Base-by-base conservation (phyloP, 2,888 invertebrate genomes). In the Agrenia bidenticulata region DNA sequence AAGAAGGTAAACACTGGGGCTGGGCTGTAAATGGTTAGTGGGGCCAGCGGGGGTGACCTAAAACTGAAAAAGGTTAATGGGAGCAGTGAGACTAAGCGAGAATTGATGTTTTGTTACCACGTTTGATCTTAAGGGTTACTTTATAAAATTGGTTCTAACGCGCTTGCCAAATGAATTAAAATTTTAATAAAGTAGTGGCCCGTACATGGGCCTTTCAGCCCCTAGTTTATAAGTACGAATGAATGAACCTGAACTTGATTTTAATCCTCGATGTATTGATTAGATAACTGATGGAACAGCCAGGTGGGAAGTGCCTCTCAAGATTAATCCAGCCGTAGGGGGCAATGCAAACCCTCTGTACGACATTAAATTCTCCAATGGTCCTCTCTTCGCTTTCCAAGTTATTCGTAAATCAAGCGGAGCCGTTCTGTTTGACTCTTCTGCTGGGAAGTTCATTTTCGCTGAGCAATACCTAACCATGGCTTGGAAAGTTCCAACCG, bases 391-490 rank as follows among this genome's bases (percentile, higher is more conserved):
- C 60, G 58, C 66, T 1, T 69, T 73, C 56, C 67, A 66, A 64
- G 61, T 75, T 7, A 56, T 65, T 9, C 66, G 76, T 27, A 66
- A 53, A 21, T 58, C 70, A 2, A 72, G 51, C 15, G 70, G 70
- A 1, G 56, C 69, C 1, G 71, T 71, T 2, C 21, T 76, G 0
- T 76, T 78, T 62, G 78, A 79, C 61, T 24, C 66, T 11, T 50
- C 58, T 9, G 65, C 77, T 2, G 78, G 77, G 13, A 80, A 80
- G 0, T 77, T 83, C 32, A 78, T 79, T 1, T 80, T 80, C 69
- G 78, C 81, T 5, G 79, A 83, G 55, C 81, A 82, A 75, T 82
- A 79, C 67, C 70, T 83, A 1, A 81, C 81, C 70, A 75, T 82
- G 1, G 75, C 80, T 2, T 80, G 80, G 32, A 73, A 69, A 39